phyloP scores from a whole-genome alignment of 2,113 vertebrate genomes.

The Aegotheles bennettii region DNA sequence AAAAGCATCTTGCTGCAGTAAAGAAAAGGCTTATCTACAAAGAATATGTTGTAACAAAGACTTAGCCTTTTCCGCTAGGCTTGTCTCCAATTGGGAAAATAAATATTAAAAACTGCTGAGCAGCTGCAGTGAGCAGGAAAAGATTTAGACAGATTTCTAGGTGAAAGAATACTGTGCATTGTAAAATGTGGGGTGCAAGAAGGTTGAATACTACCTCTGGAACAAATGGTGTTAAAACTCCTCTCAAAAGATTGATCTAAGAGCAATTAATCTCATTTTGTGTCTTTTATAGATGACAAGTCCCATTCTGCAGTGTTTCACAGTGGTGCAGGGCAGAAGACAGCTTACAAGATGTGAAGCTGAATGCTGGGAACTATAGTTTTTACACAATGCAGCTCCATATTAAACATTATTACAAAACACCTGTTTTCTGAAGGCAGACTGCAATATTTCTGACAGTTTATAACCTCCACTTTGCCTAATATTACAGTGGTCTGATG shows the following conservation, averaged over 20 bases:
- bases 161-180: not conserved
- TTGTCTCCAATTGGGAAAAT: conserved; percentile 15
- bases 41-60: not conserved
- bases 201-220: not conserved
- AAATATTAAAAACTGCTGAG: not conserved
- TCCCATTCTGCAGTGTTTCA: not conserved
- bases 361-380: not conserved
- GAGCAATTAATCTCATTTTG: not conserved
- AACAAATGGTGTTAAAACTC: not conserved
- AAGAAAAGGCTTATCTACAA: not conserved
- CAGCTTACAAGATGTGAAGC: not conserved
- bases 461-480: not conserved
- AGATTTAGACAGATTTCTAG: not conserved
- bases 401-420: not conserved
- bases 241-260: not conserved
- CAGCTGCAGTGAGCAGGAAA: not conserved
- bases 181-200: not conserved
- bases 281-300: not conserved
- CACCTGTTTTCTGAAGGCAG: not conserved
- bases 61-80: not conserved
- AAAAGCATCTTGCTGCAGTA: not conserved
- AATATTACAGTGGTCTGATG: not conserved
- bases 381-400: not conserved
- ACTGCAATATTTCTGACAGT: not conserved
- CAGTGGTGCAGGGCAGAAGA: not conserved